Conservation (phyloP, 2,888 invertebrate genomes). For the Heteromurus nitidus region DNA sequence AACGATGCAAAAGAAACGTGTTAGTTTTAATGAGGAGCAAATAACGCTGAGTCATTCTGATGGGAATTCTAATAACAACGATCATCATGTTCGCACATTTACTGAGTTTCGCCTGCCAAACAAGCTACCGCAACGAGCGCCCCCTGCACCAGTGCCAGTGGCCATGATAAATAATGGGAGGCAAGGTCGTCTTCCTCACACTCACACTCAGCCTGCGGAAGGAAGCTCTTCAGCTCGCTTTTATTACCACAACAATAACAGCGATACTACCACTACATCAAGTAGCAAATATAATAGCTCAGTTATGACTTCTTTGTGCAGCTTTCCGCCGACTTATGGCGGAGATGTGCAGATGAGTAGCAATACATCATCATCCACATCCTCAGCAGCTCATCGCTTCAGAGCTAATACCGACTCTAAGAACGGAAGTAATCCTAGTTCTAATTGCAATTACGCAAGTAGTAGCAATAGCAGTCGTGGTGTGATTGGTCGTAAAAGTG, state of each 20-base stretch:
- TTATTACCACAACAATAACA: background rate
- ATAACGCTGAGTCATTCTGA: background rate
- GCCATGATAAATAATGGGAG: conserved; percentile 27
- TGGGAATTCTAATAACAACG: too few species aligned
- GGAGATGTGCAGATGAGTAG: background rate
- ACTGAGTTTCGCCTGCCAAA: background rate
- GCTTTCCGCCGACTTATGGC: background rate
- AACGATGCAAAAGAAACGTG: too few species aligned
- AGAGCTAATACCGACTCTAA: background rate
- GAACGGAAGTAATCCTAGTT: background rate
- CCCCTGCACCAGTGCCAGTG: background rate
- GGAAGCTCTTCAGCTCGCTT: background rate
- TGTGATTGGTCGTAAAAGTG: background rate
- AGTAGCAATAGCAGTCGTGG: background rate
- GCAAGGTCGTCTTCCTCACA: conserved; percentile 9
- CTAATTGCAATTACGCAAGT: background rate
- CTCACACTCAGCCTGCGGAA: background rate
- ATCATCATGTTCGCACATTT: background rate
- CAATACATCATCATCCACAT: too few species aligned
- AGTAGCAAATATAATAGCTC: too few species aligned
- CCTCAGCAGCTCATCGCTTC: too few species aligned
- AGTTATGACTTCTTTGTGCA: conserved; percentile 1
- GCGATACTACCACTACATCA: background rate
- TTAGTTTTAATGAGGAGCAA: background rate
- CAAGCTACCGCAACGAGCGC: conserved; percentile 12